Percentiles rank a stretch among this genome's conserved stretches.
Evolutionary conservation across 30 jellyfish, hydroid and myxozoan genomes (phyloP).

Genomic region (Hydractinia echinata): DNA sequence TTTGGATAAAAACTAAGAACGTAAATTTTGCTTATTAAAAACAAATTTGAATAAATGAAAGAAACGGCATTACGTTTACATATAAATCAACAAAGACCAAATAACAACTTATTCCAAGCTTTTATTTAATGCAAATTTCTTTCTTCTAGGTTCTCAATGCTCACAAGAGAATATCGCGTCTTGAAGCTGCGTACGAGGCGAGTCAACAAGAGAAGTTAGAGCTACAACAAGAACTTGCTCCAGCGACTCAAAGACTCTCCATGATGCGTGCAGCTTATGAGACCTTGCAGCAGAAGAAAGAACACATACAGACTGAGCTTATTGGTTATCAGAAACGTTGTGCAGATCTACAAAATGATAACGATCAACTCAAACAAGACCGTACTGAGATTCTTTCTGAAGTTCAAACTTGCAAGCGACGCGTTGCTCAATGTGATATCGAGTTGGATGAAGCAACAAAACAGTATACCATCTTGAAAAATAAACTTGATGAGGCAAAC

Average conservation of each 20-base stretch:
- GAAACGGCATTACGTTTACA: too few species aligned
- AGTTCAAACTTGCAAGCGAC: constrained; percentile 66
- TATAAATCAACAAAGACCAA: too few species aligned
- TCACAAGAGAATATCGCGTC: constrained; percentile 91
- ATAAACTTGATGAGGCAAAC: constrained; percentile 73
- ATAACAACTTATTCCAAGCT: too few species aligned
- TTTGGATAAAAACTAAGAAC: too few species aligned
- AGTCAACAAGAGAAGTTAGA: constrained; percentile 94
- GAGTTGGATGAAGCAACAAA: constrained; percentile 60
- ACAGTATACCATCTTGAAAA: constrained; percentile 60
- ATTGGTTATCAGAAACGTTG: constrained; percentile 72
- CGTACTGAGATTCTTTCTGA: constrained; percentile 81
- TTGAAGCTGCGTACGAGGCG: constrained; percentile 97
- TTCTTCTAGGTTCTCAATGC: constrained; percentile 65
- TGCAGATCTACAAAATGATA: constrained; percentile 76
- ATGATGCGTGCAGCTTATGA: constrained; percentile 98
- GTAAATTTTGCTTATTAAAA: too few species aligned
- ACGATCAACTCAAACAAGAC: constrained; percentile 83
- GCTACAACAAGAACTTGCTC: constrained; percentile 99
- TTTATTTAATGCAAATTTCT: background rate
- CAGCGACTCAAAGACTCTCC: constrained; percentile 94
- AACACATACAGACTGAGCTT: constrained; percentile 77
- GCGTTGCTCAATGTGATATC: constrained; percentile 58
- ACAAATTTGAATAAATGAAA: too few species aligned
- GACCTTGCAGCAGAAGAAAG: constrained; percentile 95